Base-by-base conservation (phyloP, 1,140 invertebrate species). In the Uloborus diversus region DNA sequence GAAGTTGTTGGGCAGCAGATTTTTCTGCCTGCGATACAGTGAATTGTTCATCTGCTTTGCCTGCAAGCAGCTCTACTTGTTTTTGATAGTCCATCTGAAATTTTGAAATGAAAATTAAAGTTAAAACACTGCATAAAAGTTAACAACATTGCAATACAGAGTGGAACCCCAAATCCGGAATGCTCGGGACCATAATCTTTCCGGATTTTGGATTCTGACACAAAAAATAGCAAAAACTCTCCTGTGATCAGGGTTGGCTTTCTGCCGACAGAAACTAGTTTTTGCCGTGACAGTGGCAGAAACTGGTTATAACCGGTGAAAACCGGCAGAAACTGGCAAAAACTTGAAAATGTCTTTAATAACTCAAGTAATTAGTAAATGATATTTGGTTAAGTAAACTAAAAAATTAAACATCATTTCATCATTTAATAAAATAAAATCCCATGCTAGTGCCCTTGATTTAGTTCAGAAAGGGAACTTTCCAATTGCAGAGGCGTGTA, bases 21-120 rank as follows among this genome's bases (percentile, higher is more conserved):
- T 95, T 96, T 84, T 95, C 92, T n/a, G 92, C 91, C 86, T 97
- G 95, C 9, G 97, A 99, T 59, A 99, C 93, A 3, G 97, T 96
- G 85, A 99, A 99, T 86, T 99, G 98, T 30, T 92, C 93, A 70
- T 94, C 95, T 80, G 95, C 94, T 62, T 93, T 95, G 84, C 94
- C 93, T 57, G 94, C 94, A 89, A 98, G 89, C 84, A 97, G 93
- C 83, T 94, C 94, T 89, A 98, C 90, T 84, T 97, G 93, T 83
- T 94, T 93, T 83, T 97, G 93, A 88, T 95, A 98, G 83, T 97
- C 95, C 84, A 93, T 90, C 88, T 96, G 91, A 79, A 84, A 84
- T 59, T 47, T 14, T 23, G 32, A 75, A 42, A 25, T 20, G 4
- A 3, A 23, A 13, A 25, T 51, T 17, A 49, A 13, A 49, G 3